phyloP scores from a whole-genome alignment of 2,888 invertebrate genomes.

The Hypomecis atomaria region DNA sequence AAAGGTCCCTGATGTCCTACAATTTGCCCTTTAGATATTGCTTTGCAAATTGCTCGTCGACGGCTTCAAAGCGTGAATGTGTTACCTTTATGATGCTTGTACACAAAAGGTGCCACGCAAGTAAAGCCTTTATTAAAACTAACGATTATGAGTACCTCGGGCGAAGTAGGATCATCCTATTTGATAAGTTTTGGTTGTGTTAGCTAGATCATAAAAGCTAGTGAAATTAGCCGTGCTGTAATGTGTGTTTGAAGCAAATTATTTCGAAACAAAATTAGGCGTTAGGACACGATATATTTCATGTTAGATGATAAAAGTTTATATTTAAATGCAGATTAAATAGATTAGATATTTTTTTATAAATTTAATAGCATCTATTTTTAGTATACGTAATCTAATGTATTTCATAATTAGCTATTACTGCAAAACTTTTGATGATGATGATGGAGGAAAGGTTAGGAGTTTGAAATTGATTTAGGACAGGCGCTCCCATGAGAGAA shows the following conservation, averaged over 20 bases:
- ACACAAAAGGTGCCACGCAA: constrained; percentile 21
- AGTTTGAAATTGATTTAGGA: constrained; percentile 42
- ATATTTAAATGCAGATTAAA: no score
- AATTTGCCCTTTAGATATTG: constrained; percentile 38
- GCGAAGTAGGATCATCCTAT: constrained; percentile 11
- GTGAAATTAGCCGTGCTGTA: constrained; percentile 8
- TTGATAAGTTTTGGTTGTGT: constrained; percentile 21
- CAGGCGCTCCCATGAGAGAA: constrained; percentile 34
- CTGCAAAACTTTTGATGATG: neutral
- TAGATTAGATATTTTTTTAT: no score
- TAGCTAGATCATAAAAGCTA: constrained; percentile 6
- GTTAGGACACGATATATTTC: no score
- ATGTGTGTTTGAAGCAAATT: neutral
- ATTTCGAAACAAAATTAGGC: neutral
- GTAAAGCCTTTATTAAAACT: constrained; percentile 29
- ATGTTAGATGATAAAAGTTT: no score
- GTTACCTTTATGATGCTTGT: constrained; percentile 25
- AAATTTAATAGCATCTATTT: no score
- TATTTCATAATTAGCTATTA: no score
- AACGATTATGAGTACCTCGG: constrained; percentile 23
- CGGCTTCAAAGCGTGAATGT: constrained; percentile 25
- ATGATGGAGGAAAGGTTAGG: constrained; percentile 13
- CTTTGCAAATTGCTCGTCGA: constrained; percentile 31
- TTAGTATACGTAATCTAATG: no score
- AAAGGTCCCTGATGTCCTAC: constrained; percentile 39